These are phyloP conservation scores for Aricia artaxerxes DNA, from an alignment of 2,888 invertebrate genomes.

Conservation along the genomic window DNA sequence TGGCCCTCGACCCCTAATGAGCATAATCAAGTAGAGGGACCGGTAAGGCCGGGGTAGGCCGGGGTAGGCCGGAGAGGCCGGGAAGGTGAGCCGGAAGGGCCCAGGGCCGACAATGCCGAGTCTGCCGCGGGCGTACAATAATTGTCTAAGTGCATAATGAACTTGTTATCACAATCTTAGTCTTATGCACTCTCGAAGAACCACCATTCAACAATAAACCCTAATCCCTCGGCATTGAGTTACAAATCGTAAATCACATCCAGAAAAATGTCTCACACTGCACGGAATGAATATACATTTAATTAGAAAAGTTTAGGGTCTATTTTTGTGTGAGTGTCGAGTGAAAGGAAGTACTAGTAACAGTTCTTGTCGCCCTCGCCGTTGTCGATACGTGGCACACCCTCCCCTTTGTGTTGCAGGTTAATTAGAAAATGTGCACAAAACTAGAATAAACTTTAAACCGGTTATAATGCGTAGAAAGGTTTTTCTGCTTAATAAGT, in stretches of 20 bases:
- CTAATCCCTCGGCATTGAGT: slow-evolving; percentile 41
- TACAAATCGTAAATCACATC: background rate
- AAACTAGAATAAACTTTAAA: slow-evolving; percentile 36
- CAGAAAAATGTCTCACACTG: slow-evolving; percentile 9
- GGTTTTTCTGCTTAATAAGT: slow-evolving; percentile 10
- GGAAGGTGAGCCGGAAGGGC: slow-evolving; percentile 64
- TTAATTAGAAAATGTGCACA: slow-evolving; percentile 62
- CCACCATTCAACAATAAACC: slow-evolving; percentile 42
- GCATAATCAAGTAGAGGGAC: slow-evolving; percentile 52
- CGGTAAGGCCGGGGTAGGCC: slow-evolving; percentile 45
- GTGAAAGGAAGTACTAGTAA: slow-evolving; percentile 53
- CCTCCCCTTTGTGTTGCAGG: slow-evolving; percentile 57
- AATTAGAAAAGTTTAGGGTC: slow-evolving; percentile 41
- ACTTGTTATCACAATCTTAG: slow-evolving; percentile 66
- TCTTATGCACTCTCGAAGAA: background rate
- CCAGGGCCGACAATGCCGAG: slow-evolving; percentile 59
- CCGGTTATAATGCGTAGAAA: slow-evolving; percentile 11
- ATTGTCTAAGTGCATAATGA: slow-evolving; percentile 79
- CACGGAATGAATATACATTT: slow-evolving; percentile 31
- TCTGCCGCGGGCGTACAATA: slow-evolving; percentile 69
- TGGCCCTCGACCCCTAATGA: slow-evolving; percentile 45
- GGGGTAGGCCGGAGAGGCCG: slow-evolving; percentile 40
- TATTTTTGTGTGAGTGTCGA: slow-evolving; percentile 46
- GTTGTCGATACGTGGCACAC: slow-evolving; percentile 56
- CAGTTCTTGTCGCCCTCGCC: slow-evolving; percentile 61